Evolutionary conservation across 2,797 vertebrate species (phyloP).

Genomic region (Pitangus sulphuratus): DNA sequence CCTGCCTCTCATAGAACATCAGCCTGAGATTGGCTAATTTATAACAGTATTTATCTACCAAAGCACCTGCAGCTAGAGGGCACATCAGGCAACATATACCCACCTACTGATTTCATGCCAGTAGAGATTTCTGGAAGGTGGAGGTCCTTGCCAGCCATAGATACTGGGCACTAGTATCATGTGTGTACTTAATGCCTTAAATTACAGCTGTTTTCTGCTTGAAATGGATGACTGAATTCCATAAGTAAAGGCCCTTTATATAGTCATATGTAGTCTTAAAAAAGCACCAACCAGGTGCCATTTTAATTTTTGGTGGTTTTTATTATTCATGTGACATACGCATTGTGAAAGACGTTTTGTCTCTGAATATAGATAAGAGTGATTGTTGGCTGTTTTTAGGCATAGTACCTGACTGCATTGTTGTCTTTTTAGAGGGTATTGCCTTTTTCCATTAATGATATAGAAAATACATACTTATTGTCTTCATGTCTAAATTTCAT

Average conservation of each 20-base stretch:
- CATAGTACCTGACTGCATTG: too few relatives aligned
- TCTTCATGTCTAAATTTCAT: background rate
- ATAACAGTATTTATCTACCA: background rate
- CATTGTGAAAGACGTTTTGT: background rate
- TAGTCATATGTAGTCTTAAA: background rate
- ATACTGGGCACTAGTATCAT: background rate
- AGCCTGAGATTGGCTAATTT: background rate
- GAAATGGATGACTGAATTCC: background rate
- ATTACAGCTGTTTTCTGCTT: background rate
- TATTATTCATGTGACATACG: background rate
- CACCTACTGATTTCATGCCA: background rate
- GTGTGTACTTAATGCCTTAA: background rate
- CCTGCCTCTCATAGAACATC: background rate
- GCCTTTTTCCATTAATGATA: background rate
- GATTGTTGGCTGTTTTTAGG: background rate
- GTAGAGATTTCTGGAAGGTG: background rate
- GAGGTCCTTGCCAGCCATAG: background rate
- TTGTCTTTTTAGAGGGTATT: background rate
- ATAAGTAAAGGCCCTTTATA: background rate
- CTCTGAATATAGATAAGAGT: background rate
- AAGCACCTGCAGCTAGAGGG: background rate
- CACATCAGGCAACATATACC: background rate
- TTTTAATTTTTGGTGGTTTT: background rate
- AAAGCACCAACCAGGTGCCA: accelerated
- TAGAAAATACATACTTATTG: background rate